Conservation (phyloP, 2,888 invertebrate species). For the Drosophila falleni region DNA sequence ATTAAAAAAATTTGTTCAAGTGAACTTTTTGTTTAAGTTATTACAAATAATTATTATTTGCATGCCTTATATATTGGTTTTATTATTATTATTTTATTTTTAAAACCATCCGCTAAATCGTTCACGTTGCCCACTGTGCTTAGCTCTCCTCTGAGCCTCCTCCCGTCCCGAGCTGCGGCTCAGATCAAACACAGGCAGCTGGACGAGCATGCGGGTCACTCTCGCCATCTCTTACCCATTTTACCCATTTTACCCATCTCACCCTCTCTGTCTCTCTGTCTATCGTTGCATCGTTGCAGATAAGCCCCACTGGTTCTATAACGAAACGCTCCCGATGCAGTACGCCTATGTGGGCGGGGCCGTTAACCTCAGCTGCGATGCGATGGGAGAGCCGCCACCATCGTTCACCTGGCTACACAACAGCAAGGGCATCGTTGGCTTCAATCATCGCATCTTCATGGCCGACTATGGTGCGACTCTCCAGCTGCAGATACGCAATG, state of each 20-base stretch:
- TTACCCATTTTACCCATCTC: background rate
- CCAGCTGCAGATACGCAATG: conserved; percentile 81
- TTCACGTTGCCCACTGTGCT: background rate
- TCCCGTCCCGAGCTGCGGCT: conserved; percentile 4
- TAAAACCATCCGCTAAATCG: no score
- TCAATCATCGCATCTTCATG: conserved; percentile 83
- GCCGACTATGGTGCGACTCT: conserved; percentile 84
- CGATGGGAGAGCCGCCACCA: conserved; percentile 87
- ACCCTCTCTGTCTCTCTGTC: background rate
- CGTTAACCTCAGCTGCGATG: conserved; percentile 88
- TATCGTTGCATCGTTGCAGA: conserved; percentile 66
- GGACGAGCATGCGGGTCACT: conserved; percentile 26
- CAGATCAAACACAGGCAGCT: conserved; percentile 14
- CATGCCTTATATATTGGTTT: no score
- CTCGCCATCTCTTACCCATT: background rate
- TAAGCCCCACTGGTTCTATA: conserved; percentile 83
- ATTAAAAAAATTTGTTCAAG: no score
- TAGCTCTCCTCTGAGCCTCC: background rate
- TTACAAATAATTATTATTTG: no score
- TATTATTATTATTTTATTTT: no score
- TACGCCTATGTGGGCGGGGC: conserved; percentile 86
- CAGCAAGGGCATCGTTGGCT: conserved; percentile 81
- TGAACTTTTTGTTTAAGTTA: background rate
- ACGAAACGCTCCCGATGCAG: conserved; percentile 78
- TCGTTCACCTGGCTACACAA: conserved; percentile 86